Percentiles rank a stretch among this genome's conserved stretches.
These are phyloP conservation scores for Herpailurus yagouaroundi DNA, from an alignment of 2,113 vertebrate genomes.

Conservation along the genomic window DNA sequence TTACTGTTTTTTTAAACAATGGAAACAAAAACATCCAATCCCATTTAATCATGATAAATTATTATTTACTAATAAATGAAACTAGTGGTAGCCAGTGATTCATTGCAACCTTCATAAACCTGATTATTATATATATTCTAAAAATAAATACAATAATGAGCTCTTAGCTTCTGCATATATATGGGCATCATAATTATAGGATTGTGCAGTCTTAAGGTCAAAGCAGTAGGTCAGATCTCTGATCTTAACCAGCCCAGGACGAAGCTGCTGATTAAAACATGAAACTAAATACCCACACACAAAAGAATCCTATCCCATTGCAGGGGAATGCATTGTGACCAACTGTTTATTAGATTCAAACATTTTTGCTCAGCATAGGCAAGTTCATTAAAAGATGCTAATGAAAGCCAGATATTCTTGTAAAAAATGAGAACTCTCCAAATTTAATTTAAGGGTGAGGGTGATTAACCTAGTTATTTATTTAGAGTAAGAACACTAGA, in stretches of 20 bases:
- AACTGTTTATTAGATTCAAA: conserved; percentile 34
- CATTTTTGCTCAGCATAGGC: background rate
- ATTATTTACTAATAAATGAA: conserved; percentile 70
- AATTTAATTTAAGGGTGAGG: background rate
- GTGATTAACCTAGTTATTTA: background rate
- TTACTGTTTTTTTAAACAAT: conserved; percentile 38
- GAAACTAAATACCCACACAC: conserved; percentile 4
- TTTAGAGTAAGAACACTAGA: background rate
- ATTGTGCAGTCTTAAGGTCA: background rate
- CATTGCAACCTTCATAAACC: conserved; percentile 11
- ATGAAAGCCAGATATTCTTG: background rate
- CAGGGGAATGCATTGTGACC: background rate
- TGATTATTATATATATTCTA: conserved; percentile 56
- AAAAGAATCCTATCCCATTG: background rate
- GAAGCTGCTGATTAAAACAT: background rate
- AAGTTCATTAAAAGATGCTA: conserved; percentile 8
- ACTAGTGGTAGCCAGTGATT: conserved; percentile 56
- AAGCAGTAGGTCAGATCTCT: conserved; percentile 23
- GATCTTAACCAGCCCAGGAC: background rate
- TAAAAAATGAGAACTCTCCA: conserved; percentile 12
- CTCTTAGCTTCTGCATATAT: conserved; percentile 37
- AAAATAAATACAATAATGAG: conserved; percentile 63
- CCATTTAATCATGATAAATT: conserved; percentile 61
- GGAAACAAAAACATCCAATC: conserved; percentile 61
- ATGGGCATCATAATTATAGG: conserved; percentile 66